Evolutionary conservation across 2,888 invertebrate species (phyloP), one percentile per base, ranked within the genome.

Genomic region (Lapara coniferarum): DNA sequence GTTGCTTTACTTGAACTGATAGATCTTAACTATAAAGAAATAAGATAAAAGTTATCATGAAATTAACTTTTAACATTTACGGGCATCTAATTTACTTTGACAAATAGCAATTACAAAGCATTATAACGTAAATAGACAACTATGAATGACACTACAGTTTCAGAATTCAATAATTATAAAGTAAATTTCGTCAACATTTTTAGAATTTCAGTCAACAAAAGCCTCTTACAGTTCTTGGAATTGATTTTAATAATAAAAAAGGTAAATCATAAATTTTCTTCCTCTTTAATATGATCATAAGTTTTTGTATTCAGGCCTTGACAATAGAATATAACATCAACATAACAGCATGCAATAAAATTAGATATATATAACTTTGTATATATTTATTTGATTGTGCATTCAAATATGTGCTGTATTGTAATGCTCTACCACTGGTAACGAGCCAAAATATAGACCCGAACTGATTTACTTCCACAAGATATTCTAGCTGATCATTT

Each of bases 281-380:
- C 16, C 19, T 63, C 13, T 16, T 10, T 16, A 37, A 63, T 63
- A 46, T 63, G 49, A 46, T 59, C 25, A 76, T 71, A 77, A 84
- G 82, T 84, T 59, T 63, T 63, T 19, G 52, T 37, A n/a, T 66
- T n/a, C 30, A 66, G 51, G 46, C 37, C 52, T 52, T 67, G 85
- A 84, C 79, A 81, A 89, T 89, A 90, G 87, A 90, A 92, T 90
- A 92, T 87, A 84, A 83, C 87, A 88, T 81, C 83, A 79, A 87
- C 87, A 85, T 89, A 92, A 93, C 91, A 92, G 87, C 88, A 89
- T 88, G 86, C 86, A 87, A 91, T 91, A 92, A 90, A 92, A 91
- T 90, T 87, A 88, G 19, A 88, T 74, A 90, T 75, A 80, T 83
- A 84, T 79, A 91, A 92, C 89, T 85, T 82, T 85, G 69, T 80